These are phyloP conservation scores for Alsophila aescularia DNA, from an alignment of 2,888 invertebrate genomes.

Conservation along the genomic window DNA sequence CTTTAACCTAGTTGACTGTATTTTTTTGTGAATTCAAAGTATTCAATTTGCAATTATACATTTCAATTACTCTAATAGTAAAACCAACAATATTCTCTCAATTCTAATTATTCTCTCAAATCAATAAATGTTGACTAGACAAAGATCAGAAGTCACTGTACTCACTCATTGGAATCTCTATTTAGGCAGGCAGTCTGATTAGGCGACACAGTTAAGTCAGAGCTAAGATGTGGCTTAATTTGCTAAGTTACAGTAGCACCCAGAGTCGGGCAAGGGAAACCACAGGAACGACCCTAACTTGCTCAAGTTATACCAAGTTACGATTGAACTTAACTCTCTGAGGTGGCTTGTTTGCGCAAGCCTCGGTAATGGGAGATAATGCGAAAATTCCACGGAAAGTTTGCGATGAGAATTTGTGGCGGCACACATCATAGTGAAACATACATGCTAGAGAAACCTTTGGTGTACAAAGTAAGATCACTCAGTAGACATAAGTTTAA, in stretches of 20 bases:
- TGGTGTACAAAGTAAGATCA: too few relatives aligned
- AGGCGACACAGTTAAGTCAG: too few relatives aligned
- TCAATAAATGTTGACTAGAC: too few relatives aligned
- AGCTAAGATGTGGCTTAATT: constrained; percentile 12
- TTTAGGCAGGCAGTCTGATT: background rate
- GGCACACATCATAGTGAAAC: background rate
- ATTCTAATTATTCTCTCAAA: too few relatives aligned
- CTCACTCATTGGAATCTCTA: background rate
- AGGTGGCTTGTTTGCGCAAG: constrained; percentile 22
- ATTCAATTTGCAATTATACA: too few relatives aligned
- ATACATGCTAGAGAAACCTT: background rate
- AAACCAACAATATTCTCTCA: too few relatives aligned
- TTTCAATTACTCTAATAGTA: too few relatives aligned
- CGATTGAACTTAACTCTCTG: constrained; percentile 27
- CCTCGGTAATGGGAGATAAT: constrained; percentile 24
- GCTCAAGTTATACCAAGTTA: constrained; percentile 30
- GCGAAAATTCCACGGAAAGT: constrained; percentile 17
- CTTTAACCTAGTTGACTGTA: too few relatives aligned
- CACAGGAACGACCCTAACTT: constrained; percentile 26
- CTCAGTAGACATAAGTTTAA: too few relatives aligned
- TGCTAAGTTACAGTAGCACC: constrained; percentile 11
- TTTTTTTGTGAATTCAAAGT: too few relatives aligned
- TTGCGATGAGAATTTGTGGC: constrained; percentile 6
- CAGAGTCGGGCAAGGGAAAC: constrained; percentile 16
- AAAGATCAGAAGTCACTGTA: background rate